Evolutionary conservation across 1,140 invertebrate species (phyloP).

Genomic region (Aporrectodea caliginosa): DNA sequence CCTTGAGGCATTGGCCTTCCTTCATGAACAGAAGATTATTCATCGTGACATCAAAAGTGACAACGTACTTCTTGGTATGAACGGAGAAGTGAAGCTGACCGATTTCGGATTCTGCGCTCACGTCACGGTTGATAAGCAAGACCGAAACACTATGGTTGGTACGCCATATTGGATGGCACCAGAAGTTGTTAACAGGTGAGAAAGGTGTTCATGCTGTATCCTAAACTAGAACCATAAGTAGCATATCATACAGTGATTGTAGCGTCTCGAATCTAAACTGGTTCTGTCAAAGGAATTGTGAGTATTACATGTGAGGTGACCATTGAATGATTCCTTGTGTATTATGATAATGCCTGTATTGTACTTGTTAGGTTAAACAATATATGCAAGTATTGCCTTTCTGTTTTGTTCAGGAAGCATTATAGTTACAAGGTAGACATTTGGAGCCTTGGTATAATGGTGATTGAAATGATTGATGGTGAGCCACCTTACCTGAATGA

Average conservation of each 20-base stretch:
- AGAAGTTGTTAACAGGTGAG: constrained; percentile 41
- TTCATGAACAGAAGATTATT: constrained; percentile 30
- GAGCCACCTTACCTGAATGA: constrained; percentile 45
- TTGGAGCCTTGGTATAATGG: constrained; percentile 43
- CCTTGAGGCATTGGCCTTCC: constrained; percentile 22
- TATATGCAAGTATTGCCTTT: not conserved
- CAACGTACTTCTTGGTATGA: constrained; percentile 34
- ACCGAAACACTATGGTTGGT: constrained; percentile 56
- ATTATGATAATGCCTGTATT: no score
- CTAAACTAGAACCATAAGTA: no score
- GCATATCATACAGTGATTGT: no score
- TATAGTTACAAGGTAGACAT: constrained; percentile 41
- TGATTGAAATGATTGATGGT: constrained; percentile 47
- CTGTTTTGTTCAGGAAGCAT: constrained; percentile 33
- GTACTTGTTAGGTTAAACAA: no score
- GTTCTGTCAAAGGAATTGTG: no score
- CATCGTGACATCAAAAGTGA: constrained; percentile 35
- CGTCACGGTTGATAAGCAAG: constrained; percentile 40
- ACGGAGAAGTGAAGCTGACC: constrained; percentile 51
- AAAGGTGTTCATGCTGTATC: no score
- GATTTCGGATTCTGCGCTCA: constrained; percentile 58
- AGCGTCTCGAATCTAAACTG: no score
- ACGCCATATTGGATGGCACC: constrained; percentile 48
- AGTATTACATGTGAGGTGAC: no score
- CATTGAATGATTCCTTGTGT: no score